Base-by-base conservation (phyloP, 30 jellyfish, hydroid and myxozoan species). In the Chrysaora quinquecirrha region DNA sequence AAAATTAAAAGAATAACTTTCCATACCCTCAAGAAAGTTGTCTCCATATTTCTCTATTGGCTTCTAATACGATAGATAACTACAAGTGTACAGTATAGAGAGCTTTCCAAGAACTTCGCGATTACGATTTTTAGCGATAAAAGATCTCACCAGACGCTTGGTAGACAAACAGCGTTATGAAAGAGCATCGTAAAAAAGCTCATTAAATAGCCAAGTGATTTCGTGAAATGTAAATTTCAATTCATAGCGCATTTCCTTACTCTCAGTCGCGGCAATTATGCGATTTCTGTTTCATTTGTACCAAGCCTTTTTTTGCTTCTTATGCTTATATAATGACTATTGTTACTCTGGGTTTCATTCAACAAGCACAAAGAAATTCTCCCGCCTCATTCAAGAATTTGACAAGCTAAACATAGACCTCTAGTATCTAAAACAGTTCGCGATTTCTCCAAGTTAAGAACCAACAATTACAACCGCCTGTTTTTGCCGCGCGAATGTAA, bases 361-460 rank as follows among this genome's bases (percentile, higher is more conserved):
- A 75, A 58, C 20, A 25, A 31, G 12, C 50, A 75, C 75, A 75
- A 75, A 49, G 87, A 25, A 18, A 9, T 60, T 73, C 66, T 30
- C 76, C 87, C 73, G 76, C 76, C 64, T 75, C 61, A 71, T 75
- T 75, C 87, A 75, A 10, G 23, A 34, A 49, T 52, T 75, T 52
- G 87, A 22, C 24, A 25, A 19, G 64, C 64, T 56, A 56, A 25
- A 56, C 31, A 75, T 73, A 73, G 84, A 3, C 54, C 6, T 38
- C 14, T 6, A 38, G 14, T 14, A 38, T 14, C 54, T 14, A 38
- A 38, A 38, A 38, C 54, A 14, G 54, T 38, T 38, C 54, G 6
- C 6, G 54, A 38, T 38, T 38, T 38, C 14, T 14, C 14, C 54
- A 38, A 3, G 14, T 38, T 14, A 6, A 6, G 54, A 38, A 38